Percentiles rank a stretch among this genome's conserved stretches.
Evolutionary conservation across 2,797 vertebrate genomes (phyloP).

Genomic region (Rhynchonycteris naso): DNA sequence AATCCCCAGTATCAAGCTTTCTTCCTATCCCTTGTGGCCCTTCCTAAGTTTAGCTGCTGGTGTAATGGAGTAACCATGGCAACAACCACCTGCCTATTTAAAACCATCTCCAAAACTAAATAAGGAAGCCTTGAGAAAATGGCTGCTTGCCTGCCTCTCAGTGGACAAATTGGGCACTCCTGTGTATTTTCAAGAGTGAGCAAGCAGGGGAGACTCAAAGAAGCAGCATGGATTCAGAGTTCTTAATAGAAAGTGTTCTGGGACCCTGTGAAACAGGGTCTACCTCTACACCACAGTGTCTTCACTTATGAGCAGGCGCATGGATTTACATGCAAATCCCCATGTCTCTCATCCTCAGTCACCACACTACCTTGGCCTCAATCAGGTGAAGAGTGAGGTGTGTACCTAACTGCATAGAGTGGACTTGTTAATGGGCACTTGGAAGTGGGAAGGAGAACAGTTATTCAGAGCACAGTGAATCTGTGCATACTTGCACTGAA

Average conservation of each 20-base stretch:
- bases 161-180: conserved; percentile 63
- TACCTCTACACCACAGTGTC: not conserved
- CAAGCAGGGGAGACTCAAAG: not conserved
- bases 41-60: conserved; percentile 82
- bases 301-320: not conserved
- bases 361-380: not conserved
- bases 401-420: not conserved
- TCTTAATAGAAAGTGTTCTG: not conserved
- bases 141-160: conserved; percentile 74
- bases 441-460: not conserved
- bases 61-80: conserved; percentile 83
- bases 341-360: not conserved
- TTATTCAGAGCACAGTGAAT: not conserved
- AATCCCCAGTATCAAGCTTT: conserved; percentile 79
- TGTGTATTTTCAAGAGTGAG: conserved; percentile 21
- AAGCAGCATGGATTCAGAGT: not conserved
- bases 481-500: not conserved
- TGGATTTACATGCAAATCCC: not conserved
- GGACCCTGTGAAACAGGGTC: not conserved
- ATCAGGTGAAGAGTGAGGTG: not conserved
- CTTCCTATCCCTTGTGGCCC: conserved; percentile 79
- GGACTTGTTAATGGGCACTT: not conserved
- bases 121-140: conserved; percentile 78
- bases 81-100: conserved; percentile 84
- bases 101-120: conserved; percentile 80